Conservation (phyloP, 2,888 invertebrate genomes). For the Charanyca ferruginea region DNA sequence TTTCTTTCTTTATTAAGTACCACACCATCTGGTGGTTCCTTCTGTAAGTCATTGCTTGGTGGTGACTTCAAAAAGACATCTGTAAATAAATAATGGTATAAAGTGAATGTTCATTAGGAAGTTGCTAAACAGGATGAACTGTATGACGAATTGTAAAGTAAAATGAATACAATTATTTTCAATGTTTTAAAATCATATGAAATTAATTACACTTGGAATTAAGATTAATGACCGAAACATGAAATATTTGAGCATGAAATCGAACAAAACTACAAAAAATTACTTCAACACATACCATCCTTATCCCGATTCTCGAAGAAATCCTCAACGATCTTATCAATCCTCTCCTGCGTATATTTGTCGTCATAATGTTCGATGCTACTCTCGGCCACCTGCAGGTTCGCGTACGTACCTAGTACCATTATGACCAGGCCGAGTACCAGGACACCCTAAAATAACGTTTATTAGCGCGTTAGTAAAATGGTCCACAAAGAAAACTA, state of each 20-base stretch:
- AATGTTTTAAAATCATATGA: too few relatives aligned
- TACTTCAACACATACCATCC: slow-evolving; percentile 67
- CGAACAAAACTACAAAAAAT: not conserved
- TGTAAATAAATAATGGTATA: slow-evolving; percentile 59
- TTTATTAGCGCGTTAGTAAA: not conserved
- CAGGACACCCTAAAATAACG: slow-evolving; percentile 92
- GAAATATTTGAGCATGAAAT: too few relatives aligned
- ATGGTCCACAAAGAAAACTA: not conserved
- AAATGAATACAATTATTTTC: too few relatives aligned
- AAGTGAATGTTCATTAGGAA: not conserved
- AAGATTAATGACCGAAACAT: too few relatives aligned
- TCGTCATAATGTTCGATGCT: slow-evolving; percentile 82
- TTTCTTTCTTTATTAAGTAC: slow-evolving; percentile 70
- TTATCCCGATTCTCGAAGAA: slow-evolving; percentile 83
- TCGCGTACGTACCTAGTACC: slow-evolving; percentile 97
- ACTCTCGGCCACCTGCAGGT: slow-evolving; percentile 94
- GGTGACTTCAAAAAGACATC: slow-evolving; percentile 73
- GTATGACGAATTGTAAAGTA: not conserved
- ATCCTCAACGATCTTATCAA: slow-evolving; percentile 86
- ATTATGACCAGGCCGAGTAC: slow-evolving; percentile 96
- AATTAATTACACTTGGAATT: too few relatives aligned
- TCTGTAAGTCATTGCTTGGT: slow-evolving; percentile 62
- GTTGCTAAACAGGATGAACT: not conserved
- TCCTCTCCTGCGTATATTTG: slow-evolving; percentile 81
- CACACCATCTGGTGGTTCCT: slow-evolving; percentile 55